Base-by-base conservation (phyloP, 2,797 vertebrate genomes). In the Melanotaenia pygmaea region DNA sequence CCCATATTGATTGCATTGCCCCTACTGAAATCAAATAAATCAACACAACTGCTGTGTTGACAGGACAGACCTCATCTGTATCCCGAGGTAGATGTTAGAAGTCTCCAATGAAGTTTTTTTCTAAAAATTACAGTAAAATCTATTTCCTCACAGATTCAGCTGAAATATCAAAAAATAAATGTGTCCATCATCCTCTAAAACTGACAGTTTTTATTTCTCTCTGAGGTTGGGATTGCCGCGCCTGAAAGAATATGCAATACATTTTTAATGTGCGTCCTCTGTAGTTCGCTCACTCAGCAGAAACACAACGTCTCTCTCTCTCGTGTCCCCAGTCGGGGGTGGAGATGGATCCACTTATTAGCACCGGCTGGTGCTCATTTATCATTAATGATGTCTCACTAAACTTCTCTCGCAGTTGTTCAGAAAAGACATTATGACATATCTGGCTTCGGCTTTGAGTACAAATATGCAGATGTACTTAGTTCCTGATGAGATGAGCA, bases 211-310 rank as follows among this genome's bases (percentile, higher is more conserved):
- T 3, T 37, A 2, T 59, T 56, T 77, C 56, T 70, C 54, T 74
- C 59, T 80, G 79, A 81, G 59, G 77, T 69, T 35, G 35, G 10
- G 61, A 51, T 80, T 26, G 57, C 40, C 6, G 62, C 63, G 75
- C 89, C 79, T 79, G 12, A 7, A 79, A 81, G 82, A 83, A 66
- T 10, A 35, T 14, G 37, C 43, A 2, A 86, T 89, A 11, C 81
- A 90, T 90, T 84, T 87, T 90, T 92, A 87, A 90, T 88, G 82
- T 72, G 70, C 28, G 28, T 67, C 80, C 58, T 76, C 56, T 69
- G 18, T 51, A 40, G 18, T 70, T 79, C 59, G 32, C 26, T 70
- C 70, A 72, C 74, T 83, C 82, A 68, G 79, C 77, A 84, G 51
- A 87, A 76, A 74, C 57, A 35, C 67, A 76, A 70, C 54, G 59